Evolutionary conservation across 2,797 vertebrate genomes (phyloP).

Genomic region (Acrossocheilus wenchowensis): DNA sequence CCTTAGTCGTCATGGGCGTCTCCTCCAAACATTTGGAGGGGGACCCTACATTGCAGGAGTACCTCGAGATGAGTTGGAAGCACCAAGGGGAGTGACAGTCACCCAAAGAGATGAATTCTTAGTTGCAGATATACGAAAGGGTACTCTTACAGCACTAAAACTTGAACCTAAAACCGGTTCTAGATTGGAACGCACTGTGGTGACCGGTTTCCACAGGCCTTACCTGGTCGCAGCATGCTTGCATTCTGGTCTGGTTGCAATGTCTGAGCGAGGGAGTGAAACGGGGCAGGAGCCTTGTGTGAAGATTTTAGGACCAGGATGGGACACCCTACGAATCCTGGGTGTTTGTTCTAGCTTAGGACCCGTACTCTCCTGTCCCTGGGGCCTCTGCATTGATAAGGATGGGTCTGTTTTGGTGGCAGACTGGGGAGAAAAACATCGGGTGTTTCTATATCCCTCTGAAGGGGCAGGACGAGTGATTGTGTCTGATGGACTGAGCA

Average conservation of each 20-base stretch:
- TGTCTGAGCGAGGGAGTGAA: conserved; percentile 81
- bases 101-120: conserved; percentile 79
- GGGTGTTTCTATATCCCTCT: conserved; percentile 76
- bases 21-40: conserved; percentile 80
- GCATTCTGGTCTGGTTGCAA: conserved; percentile 75
- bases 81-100: conserved; percentile 80
- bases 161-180: conserved; percentile 75
- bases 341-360: conserved; percentile 78
- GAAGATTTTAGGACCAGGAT: conserved; percentile 80
- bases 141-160: conserved; percentile 76
- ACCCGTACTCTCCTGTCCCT: conserved; percentile 78
- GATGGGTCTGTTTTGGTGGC: conserved; percentile 80
- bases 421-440: conserved; percentile 81
- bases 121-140: conserved; percentile 81
- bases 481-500: conserved; percentile 76
- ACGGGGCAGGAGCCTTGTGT: conserved; percentile 78
- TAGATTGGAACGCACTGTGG: conserved; percentile 77
- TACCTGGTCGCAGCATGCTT: conserved; percentile 79
- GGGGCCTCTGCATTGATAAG: conserved; percentile 82
- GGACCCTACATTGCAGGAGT: conserved; percentile 62
- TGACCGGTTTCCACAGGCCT: conserved; percentile 81
- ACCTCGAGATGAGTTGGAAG: conserved; percentile 76
- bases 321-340: conserved; percentile 79
- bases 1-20: conserved; percentile 79
- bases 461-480: conserved; percentile 73